Evolutionary conservation across 2,797 vertebrate species (phyloP).

Genomic region (Chelidonichthys spinosus): DNA sequence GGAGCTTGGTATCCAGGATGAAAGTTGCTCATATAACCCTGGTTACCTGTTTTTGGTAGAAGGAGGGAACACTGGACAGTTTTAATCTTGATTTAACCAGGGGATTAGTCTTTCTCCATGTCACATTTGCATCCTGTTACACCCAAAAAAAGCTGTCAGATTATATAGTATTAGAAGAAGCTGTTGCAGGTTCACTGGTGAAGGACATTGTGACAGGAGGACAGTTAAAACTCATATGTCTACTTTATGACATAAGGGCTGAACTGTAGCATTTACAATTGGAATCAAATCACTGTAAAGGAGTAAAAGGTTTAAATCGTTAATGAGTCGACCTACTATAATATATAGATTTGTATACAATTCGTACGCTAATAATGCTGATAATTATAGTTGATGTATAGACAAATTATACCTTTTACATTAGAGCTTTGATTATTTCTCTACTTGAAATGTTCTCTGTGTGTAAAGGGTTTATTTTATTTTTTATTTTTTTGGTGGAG

Average conservation of each 20-base stretch:
- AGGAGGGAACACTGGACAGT: background rate
- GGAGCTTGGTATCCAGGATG: constrained; percentile 32
- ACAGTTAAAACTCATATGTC: too few species aligned
- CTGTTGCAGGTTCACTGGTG: background rate
- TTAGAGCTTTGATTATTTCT: background rate
- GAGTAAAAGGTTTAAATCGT: background rate
- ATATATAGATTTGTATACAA: background rate
- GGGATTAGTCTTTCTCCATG: constrained; percentile 8
- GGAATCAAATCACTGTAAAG: background rate
- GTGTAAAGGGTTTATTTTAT: background rate
- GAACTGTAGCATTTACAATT: background rate
- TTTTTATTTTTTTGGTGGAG: background rate
- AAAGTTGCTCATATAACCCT: background rate
- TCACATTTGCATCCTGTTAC: constrained; percentile 30
- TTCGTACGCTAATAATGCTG: background rate
- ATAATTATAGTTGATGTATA: background rate
- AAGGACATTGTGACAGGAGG: background rate
- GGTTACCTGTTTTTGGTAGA: constrained; percentile 25
- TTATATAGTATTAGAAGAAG: background rate
- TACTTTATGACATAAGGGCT: background rate
- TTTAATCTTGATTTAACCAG: background rate
- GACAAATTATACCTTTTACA: background rate
- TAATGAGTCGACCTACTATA: background rate
- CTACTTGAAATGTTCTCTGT: background rate
- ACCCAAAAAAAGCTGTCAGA: background rate